Conservation (phyloP, 2,888 invertebrate species). For the Limenitis camilla region DNA sequence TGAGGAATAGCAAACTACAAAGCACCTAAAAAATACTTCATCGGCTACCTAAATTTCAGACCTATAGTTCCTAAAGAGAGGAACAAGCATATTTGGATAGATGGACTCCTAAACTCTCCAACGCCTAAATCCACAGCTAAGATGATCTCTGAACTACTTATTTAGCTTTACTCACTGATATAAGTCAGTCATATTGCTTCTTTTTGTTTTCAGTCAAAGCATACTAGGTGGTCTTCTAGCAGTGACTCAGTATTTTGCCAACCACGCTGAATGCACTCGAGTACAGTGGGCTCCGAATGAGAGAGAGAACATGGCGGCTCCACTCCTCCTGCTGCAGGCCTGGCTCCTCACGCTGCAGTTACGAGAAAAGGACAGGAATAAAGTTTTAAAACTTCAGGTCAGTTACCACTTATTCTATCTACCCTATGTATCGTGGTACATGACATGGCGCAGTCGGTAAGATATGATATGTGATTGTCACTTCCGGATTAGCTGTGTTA, state of each 20-base stretch:
- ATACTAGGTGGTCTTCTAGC: slow-evolving; percentile 83
- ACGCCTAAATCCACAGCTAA: too few species aligned
- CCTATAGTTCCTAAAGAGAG: too few species aligned
- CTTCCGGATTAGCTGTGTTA: too few species aligned
- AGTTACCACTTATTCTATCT: background rate
- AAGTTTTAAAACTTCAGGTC: slow-evolving; percentile 34
- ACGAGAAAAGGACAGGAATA: slow-evolving; percentile 35
- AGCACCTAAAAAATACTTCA: too few species aligned
- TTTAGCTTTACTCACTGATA: background rate
- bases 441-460: too few species aligned
- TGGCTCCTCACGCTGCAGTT: slow-evolving; percentile 77
- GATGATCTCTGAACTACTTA: too few species aligned
- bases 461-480: background rate
- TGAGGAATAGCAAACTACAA: too few species aligned
- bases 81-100: too few species aligned
- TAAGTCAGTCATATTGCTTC: slow-evolving; percentile 22
- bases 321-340: slow-evolving; percentile 83
- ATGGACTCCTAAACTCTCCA: too few species aligned
- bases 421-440: too few species aligned
- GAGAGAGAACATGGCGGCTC: slow-evolving; percentile 90
- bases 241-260: slow-evolving; percentile 83
- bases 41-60: too few species aligned
- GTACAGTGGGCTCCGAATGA: slow-evolving; percentile 92
- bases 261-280: slow-evolving; percentile 87
- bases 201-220: slow-evolving; percentile 70